Base-by-base conservation (phyloP, 2,113 vertebrate species). In the Tupaia chinensis region DNA sequence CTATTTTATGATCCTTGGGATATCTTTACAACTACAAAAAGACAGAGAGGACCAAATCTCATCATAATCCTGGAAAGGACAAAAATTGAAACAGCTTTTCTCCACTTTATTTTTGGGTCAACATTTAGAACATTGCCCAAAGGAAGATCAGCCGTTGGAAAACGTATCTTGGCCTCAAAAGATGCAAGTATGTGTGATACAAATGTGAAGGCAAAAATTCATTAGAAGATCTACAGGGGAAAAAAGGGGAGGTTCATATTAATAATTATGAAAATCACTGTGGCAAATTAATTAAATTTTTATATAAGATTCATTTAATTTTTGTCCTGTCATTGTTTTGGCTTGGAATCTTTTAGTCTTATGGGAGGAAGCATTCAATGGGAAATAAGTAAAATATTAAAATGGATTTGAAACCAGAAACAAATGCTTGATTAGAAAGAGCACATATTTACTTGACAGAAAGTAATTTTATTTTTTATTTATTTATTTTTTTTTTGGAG, bases 81-180 rank as follows among this genome's bases (percentile, higher is more conserved):
- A 54, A 25, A 96, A 68, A 76, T 29, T 69, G 63, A 56, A 85
- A 66, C 82, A 27, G 6, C 19, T 76, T 93, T 53, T 83, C 74
- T 72, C 34, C 70, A 65, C 32, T 79, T 73, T 68, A 87, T 86
- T 97, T 94, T 77, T 95, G 87, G 89, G 89, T 96, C 95, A 70
- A 29, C 72, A 81, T 95, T 95, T 72, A 97, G 92, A 93, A 94
- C 97, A 95, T 63, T 86, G 85, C 93, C 96, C 73, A 95, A n/a
- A 93, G 94, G 88, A 92, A 97, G n/a, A n/a, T 7, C 68, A 58
- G 56, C 74, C 93, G 70, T 76, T 95, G 85, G 78, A 85, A n/a
- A 34, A 1, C 34, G 76, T 81, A 29, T 77, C 54, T n/a, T 4
- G 4, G 84, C 76, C 74, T 76, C 32, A 27, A 23, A 44, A 85